Base-by-base conservation (phyloP, 2,888 invertebrate species). In the Troilus luridus region DNA sequence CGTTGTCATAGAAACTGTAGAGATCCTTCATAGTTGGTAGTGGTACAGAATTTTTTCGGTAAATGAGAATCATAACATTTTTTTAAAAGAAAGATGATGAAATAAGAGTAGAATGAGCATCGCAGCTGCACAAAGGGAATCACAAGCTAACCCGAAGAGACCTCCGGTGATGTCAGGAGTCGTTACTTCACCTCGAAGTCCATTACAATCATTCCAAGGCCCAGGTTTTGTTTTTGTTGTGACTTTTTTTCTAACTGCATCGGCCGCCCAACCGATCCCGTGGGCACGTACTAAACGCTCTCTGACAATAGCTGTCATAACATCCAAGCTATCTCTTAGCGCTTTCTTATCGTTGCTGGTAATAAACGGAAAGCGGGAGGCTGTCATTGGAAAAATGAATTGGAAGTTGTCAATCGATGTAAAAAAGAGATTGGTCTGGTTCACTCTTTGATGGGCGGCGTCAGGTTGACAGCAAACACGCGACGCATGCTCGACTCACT, bases 181-280 rank as follows among this genome's bases (percentile, higher is more conserved):
- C 56, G 85, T 85, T 85, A 56, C 85, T 58, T 85, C 85, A 85
- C 58, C 85, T 85, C 85, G 21, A 56, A n/a, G 56, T 58, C 85
- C 56, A 85, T 85, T 85, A 85, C 85, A 56, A 85, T 85, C 85
- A 85, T 85, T 85, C 85, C 85, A 85, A 58, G 56, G 58, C 85
- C 85, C 17, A 0, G 21, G 54, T 85, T 85, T 85, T 85, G 85
- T 85, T 85, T 85, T 56, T 85, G 85, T 85, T 85, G 5, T 85
- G 41, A 85, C 56, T 85, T 85, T 85, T 77, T 85, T 85, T 85
- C 3, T n/a, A 85, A 85, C 54, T 58, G 56, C 85, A 56, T 58
- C 56, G 56, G 85, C 56, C 85, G 56, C 56, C 85, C n/a, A 85
- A 56, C 56, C 85, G 56, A 85, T 85, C 85, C 21, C 12, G 58